phyloP scores from a whole-genome alignment of 2,113 vertebrate genomes.

The Phaethon lepturus region DNA sequence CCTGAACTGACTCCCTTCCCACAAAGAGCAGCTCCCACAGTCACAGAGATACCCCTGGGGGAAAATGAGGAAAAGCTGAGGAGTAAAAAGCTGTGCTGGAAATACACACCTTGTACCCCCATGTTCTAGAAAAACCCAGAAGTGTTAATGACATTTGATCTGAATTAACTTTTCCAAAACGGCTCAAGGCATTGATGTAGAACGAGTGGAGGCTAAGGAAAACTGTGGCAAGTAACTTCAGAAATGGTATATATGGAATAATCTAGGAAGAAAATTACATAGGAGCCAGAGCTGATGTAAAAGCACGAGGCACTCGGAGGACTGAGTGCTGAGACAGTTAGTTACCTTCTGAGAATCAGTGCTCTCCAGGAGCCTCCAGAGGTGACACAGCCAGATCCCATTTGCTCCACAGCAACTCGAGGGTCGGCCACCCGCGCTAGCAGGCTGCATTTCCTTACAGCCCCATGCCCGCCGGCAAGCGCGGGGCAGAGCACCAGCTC shows the following conservation, averaged over 20 bases:
- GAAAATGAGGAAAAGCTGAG: not conserved
- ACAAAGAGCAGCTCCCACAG: not conserved
- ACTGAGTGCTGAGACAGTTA: not conserved
- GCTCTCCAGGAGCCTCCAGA: not conserved
- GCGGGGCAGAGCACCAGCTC: not conserved
- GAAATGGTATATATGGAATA: not conserved
- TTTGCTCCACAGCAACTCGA: not conserved
- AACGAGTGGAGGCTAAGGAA: not conserved
- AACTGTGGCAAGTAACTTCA: not conserved
- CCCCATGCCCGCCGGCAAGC: accelerated
- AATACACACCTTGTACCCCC: not conserved
- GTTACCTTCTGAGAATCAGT: not conserved
- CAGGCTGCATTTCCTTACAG: not conserved
- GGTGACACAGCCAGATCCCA: not conserved
- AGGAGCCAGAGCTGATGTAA: not conserved
- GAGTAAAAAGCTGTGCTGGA: not conserved
- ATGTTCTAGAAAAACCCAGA: not conserved
- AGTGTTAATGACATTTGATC: not conserved
- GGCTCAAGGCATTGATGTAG: not conserved
- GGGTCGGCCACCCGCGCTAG: not conserved
- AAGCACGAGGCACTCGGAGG: not conserved
- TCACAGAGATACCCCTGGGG: not conserved
- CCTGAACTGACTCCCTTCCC: not conserved
- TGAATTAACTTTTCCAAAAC: not conserved
- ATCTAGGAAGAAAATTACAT: not conserved